Percentiles rank a stretch among this genome's conserved stretches.
Evolutionary conservation across 2,888 invertebrate genomes (phyloP).

Genomic region (Seira ritae): DNA sequence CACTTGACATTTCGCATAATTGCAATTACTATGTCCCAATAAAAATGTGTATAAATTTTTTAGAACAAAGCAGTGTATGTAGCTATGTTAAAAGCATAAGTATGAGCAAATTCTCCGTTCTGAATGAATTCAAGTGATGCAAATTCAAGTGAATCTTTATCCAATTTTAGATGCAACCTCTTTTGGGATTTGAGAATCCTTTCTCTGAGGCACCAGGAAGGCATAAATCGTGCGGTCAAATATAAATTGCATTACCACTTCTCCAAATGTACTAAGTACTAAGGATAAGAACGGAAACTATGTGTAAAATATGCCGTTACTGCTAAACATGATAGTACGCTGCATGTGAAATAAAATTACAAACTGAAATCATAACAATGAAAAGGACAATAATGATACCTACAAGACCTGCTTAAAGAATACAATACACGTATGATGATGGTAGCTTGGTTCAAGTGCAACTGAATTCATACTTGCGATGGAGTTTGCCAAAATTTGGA

Average conservation of each 20-base stretch:
- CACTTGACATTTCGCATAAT: conserved; percentile 16
- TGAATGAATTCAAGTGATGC: neutral
- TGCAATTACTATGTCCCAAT: conserved; percentile 6
- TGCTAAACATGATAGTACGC: no score
- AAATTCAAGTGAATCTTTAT: neutral
- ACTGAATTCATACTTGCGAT: conserved; percentile 8
- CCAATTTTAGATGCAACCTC: conserved; percentile 11
- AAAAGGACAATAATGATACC: no score
- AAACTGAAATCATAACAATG: no score
- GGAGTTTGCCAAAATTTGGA: neutral
- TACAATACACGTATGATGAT: neutral
- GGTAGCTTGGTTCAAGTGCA: conserved; percentile 5
- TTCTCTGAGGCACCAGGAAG: neutral
- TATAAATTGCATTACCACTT: no score
- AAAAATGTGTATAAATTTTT: neutral
- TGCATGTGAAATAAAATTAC: no score
- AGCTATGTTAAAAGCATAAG: no score
- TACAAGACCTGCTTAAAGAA: no score
- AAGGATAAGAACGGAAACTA: no score
- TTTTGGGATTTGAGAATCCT: neutral
- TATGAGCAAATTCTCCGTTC: neutral
- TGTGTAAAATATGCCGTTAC: no score
- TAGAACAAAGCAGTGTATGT: no score
- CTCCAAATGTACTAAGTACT: no score
- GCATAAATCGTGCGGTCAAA: neutral